Evolutionary conservation across 2,113 vertebrate genomes (phyloP), one percentile per base, ranked within the genome.

Genomic region (Noctilio leporinus): DNA sequence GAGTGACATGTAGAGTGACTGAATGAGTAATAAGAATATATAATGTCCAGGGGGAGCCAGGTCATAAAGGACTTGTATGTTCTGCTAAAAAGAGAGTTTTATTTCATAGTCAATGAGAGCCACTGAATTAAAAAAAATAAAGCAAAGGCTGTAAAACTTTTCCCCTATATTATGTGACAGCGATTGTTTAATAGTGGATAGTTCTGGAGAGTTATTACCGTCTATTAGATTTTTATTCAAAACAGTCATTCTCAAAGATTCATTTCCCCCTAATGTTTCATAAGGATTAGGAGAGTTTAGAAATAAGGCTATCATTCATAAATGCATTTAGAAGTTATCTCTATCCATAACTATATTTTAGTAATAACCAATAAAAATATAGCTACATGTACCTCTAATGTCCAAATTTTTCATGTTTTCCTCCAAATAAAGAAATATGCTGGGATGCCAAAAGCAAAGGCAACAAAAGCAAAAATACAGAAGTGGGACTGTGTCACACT

Each of bases 331-430:
- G 43, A 73, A 67, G 1, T 78, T 53, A 49, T 26, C 55, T 73
- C 5, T 88, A 5, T n/a, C 22, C 45, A 43, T 47, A 88, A 88
- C 30, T 47, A 93, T 59, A 76, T 90, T 84, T 93, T 62, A 78
- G 4, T 43, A 64, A 59, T 75, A 55, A 19, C 30, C 8, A 51
- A 64, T 59, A 43, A 70, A 70, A 53, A 33, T 15, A 75, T 59
- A 38, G 8, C 10, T 93, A 11, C 10, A 45, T 73, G 15, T 15
- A 80, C 4, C 5, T 88, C 17, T n/a, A 43, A 38, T 55, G 7
- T 84, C 59, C 26, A n/a, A 72, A 43, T 91, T 93, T 84, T 15
- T 16, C 1, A 1, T 67, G 53, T 86, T 86, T 86, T 73, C 24
- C 20, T 95, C 73, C 26, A 62, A 38, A 40, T 69, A 76, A 76